A percentile compares a stretch with the other conserved stretches of the same genome.
phyloP scores from a whole-genome alignment of 2,888 invertebrate species.

The Plagodis pulveraria region DNA sequence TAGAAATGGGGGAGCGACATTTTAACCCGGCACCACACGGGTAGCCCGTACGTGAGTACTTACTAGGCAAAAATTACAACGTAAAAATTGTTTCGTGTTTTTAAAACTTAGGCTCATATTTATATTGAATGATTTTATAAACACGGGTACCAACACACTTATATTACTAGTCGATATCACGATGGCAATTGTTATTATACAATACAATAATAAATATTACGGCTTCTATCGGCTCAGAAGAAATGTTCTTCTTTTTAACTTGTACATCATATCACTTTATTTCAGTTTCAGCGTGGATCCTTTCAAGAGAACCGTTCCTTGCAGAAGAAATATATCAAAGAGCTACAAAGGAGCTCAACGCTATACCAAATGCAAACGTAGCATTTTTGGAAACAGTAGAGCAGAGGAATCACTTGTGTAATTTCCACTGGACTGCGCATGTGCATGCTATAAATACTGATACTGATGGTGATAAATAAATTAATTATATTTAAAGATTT shows the following conservation, averaged over 20 bases:
- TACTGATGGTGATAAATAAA: conserved; percentile 17
- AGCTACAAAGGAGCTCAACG: conserved; percentile 53
- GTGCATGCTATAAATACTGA: conserved; percentile 53
- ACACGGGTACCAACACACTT: too few species aligned
- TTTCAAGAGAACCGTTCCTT: conserved; percentile 58
- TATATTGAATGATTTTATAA: too few species aligned
- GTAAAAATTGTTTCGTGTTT: too few species aligned
- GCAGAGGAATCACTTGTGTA: conserved; percentile 54
- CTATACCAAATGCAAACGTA: conserved; percentile 57
- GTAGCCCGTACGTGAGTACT: too few species aligned
- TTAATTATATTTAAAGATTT: not conserved
- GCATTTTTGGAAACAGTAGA: conserved; percentile 60
- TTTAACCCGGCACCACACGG: too few species aligned
- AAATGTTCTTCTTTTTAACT: not conserved
- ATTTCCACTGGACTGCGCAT: conserved; percentile 67
- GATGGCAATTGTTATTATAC: too few species aligned
- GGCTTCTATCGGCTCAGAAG: not conserved
- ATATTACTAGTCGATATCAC: too few species aligned
- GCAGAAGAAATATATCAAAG: conserved; percentile 43
- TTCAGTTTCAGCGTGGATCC: conserved; percentile 72
- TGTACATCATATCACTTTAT: conserved; percentile 8
- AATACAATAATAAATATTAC: too few species aligned
- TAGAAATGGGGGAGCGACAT: too few species aligned
- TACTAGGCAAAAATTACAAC: too few species aligned
- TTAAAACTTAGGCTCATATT: too few species aligned